These are phyloP conservation scores for Sisyra terminalis DNA, from an alignment of 2,888 invertebrate genomes.

Conservation along the genomic window DNA sequence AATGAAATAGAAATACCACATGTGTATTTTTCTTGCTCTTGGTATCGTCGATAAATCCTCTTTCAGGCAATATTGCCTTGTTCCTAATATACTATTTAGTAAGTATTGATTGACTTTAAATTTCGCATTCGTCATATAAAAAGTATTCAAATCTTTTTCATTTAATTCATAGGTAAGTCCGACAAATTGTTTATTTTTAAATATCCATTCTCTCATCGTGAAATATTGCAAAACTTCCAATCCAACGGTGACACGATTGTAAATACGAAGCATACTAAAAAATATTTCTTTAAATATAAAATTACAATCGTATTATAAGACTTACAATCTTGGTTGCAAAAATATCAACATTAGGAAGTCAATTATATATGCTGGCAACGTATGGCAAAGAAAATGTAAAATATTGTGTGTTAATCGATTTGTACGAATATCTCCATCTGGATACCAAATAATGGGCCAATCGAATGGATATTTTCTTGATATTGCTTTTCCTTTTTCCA, in stretches of 20 bases:
- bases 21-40: conserved; percentile 30
- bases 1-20: too few species aligned
- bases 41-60: conserved; percentile 61
- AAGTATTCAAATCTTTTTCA: conserved; percentile 36
- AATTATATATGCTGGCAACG: conserved; percentile 55
- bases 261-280: conserved; percentile 40
- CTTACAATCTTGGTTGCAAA: conserved; percentile 60
- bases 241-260: conserved; percentile 37
- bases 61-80: conserved; percentile 61
- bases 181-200: conserved; percentile 39
- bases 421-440: conserved; percentile 48
- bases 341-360: conserved; percentile 46
- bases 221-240: conserved; percentile 53
- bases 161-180: conserved; percentile 32
- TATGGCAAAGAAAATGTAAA: conserved; percentile 47
- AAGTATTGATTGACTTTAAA: conserved; percentile 35
- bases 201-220: conserved; percentile 62
- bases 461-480: conserved; percentile 52
- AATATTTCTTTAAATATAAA: not conserved
- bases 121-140: conserved; percentile 26
- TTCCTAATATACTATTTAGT: conserved; percentile 52
- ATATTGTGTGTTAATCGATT: conserved; percentile 44
- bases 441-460: conserved; percentile 50
- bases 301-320: conserved; percentile 13
- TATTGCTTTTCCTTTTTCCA: conserved; percentile 41